Conservation (phyloP, 2,888 invertebrate species). For the Sinodicranocentrus sp. region DNA sequence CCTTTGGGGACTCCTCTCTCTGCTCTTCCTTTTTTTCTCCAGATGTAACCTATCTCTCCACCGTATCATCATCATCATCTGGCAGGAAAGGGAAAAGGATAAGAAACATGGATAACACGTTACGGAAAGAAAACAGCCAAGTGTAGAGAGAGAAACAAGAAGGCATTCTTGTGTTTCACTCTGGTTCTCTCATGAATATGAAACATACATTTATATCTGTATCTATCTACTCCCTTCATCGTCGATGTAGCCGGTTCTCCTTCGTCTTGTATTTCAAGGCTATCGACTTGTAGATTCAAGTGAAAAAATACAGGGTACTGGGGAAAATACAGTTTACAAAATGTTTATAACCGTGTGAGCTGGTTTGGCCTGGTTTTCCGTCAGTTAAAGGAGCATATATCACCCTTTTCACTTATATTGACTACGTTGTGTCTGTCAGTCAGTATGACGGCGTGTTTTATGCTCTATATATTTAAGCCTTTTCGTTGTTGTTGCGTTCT, state of each 20-base stretch:
- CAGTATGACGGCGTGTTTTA: background rate
- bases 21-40: background rate
- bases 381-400: too few species aligned
- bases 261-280: slow-evolving; percentile 10
- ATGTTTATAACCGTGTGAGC: too few species aligned
- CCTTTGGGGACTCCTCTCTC: slow-evolving; percentile 28
- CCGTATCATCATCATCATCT: background rate
- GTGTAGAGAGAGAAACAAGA: background rate
- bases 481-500: slow-evolving; percentile 15
- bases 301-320: background rate
- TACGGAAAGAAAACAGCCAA: slow-evolving; percentile 4
- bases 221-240: background rate
- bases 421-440: too few species aligned
- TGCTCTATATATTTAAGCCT: background rate
- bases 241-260: background rate
- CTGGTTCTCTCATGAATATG: slow-evolving; percentile 19
- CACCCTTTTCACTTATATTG: background rate
- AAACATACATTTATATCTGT: slow-evolving; percentile 3
- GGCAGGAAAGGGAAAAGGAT: background rate
- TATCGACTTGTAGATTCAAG: slow-evolving; percentile 13
- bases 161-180: slow-evolving; percentile 13
- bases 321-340: too few species aligned
- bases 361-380: too few species aligned
- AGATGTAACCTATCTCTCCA: slow-evolving; percentile 11
- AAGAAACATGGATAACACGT: background rate